Evolutionary conservation across 2,888 invertebrate genomes (phyloP).

Genomic region (Scrobipalpa costella): DNA sequence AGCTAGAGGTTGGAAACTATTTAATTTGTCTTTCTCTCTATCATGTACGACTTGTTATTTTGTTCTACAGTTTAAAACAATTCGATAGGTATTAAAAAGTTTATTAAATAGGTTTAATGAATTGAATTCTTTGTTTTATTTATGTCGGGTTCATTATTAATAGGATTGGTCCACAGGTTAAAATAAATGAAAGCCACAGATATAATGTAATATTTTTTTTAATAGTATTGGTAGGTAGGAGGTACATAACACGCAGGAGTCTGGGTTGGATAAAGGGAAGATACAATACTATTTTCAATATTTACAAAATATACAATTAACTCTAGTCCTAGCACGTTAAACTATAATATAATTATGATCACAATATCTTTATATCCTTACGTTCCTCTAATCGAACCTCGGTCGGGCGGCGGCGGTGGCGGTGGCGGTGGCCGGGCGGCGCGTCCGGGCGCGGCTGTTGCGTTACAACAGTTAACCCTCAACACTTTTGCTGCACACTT

Average conservation of each 20-base stretch:
- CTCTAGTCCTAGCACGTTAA: conserved; percentile 73
- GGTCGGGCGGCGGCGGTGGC: conserved; percentile 39
- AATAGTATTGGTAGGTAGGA: conserved; percentile 83
- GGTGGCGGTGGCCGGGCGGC: conserved; percentile 45
- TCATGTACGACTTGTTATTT: not conserved
- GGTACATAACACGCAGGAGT: conserved; percentile 82
- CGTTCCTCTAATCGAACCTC: conserved; percentile 61
- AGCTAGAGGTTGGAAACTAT: not conserved
- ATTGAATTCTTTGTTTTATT: not conserved
- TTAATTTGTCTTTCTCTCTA: not conserved
- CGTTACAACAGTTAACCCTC: conserved; percentile 67
- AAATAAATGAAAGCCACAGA: conserved; percentile 27
- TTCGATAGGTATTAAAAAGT: not conserved
- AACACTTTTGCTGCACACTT: conserved; percentile 79
- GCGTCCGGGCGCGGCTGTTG: conserved; percentile 59
- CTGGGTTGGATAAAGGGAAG: conserved; percentile 80
- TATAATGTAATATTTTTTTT: conserved; percentile 78
- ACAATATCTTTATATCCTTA: conserved; percentile 79
- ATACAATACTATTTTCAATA: conserved; percentile 82
- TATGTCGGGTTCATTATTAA: not conserved
- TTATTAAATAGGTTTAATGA: conserved; percentile 17
- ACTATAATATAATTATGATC: conserved; percentile 80
- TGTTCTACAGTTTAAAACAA: not conserved
- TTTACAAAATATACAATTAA: conserved; percentile 82
- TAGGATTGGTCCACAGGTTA: no score